Base-by-base conservation (phyloP, 2,888 invertebrate species). In the Junonia oenone region DNA sequence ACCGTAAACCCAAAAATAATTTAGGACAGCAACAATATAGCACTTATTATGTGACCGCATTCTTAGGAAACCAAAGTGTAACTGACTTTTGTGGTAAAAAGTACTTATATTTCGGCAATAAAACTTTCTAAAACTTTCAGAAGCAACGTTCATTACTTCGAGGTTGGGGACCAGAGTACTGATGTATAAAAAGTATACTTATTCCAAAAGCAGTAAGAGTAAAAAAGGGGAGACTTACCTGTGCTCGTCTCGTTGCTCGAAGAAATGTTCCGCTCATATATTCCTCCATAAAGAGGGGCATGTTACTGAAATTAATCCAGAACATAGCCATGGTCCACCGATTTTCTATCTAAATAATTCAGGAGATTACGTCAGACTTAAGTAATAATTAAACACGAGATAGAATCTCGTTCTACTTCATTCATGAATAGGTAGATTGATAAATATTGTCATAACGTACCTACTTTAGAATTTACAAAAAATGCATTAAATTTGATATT, bases 171-270 rank as follows among this genome's bases (percentile, higher is more conserved):
- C 71, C 48, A 63, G 76, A 31, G 62, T 85, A 46, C 69, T 86
- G 2, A 80, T 85, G 1, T 80, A 72, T 54, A 68, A 80, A 60
- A 73, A 79, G 22, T 83, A 77, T 50, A 82, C 82, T 0, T 85
- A 69, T 17, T 8, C 38, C 11, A 38, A 11, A 38, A 38, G 38
- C 59, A 75, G 73, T 53, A 65, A 61, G 9, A 83, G 80, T 52
- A 85, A 72, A 56, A 69, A 63, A 19, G 66, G 67, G 6, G 67
- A 74, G 0, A 73, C 73, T 1, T 87, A 85, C 84, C 56, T 81
- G 0, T 88, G 88, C 56, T 84, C 87, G 0, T 87, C 86, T 0
- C 70, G 86, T 1, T 81, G 81, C 48, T 86, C 85, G 0, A 82
- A 72, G 55, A 76, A 75, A 50, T 88, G 88, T 60, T 69, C 62